Conservation (phyloP, 1,140 invertebrate species). For the Drosophila sulfurigaster region DNA sequence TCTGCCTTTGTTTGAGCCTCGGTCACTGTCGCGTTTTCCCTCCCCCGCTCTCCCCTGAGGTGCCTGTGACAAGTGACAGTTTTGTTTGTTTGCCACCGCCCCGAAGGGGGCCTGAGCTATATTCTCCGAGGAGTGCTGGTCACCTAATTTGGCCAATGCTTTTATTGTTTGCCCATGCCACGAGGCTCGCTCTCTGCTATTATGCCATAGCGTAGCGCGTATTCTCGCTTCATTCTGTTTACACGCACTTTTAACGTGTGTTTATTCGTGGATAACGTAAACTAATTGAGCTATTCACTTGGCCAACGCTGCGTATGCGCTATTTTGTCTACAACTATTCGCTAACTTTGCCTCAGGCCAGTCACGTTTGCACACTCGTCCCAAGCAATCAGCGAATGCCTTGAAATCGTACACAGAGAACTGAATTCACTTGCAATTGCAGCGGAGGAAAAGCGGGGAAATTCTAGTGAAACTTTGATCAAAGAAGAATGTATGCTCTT, state of each 20-base stretch:
- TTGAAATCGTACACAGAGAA: constrained; percentile 43
- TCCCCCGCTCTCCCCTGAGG: constrained; percentile 11
- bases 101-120: constrained; percentile 9
- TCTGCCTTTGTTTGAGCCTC: constrained; percentile 32
- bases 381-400: constrained; percentile 50
- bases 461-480: background rate
- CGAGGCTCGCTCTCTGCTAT: constrained; percentile 47
- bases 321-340: constrained; percentile 9
- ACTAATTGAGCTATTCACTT: constrained; percentile 74
- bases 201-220: constrained; percentile 31
- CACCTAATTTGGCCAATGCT: constrained; percentile 69
- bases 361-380: constrained; percentile 59
- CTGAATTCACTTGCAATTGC: constrained; percentile 47
- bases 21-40: background rate
- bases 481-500: background rate
- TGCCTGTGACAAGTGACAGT: constrained; percentile 74
- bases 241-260: constrained; percentile 77
- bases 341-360: constrained; percentile 56
- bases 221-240: constrained; percentile 52
- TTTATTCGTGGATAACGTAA: constrained; percentile 69
- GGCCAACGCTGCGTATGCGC: constrained; percentile 49
- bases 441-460: constrained; percentile 18
- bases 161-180: constrained; percentile 62
- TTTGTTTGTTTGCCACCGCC: constrained; percentile 60
- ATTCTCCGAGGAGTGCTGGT: constrained; percentile 42